Evolutionary conservation across 2,113 vertebrate species (phyloP).

Genomic region (Haemorhous mexicanus): DNA sequence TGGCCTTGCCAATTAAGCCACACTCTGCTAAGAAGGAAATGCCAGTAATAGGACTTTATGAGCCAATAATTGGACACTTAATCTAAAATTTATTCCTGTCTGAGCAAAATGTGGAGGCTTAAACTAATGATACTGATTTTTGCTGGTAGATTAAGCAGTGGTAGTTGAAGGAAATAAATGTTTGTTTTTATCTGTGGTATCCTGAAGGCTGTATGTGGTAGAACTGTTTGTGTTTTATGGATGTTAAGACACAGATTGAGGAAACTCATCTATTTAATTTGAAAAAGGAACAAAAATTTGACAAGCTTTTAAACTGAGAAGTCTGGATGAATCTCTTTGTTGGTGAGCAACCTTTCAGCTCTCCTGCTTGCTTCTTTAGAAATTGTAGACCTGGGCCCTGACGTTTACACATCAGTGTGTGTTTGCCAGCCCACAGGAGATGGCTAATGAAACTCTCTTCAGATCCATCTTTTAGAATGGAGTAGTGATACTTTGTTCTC

Average conservation of each 20-base stretch:
- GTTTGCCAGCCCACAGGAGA: background rate
- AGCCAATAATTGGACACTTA: conserved; percentile 34
- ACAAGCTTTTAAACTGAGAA: background rate
- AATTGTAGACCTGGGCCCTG: background rate
- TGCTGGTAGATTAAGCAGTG: conserved; percentile 19
- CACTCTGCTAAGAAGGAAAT: background rate
- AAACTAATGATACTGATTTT: conserved; percentile 43
- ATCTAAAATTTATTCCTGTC: conserved; percentile 36
- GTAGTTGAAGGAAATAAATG: conserved; percentile 26
- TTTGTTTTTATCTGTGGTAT: conserved; percentile 23
- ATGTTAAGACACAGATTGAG: background rate
- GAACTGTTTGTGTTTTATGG: background rate
- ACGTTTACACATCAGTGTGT: fast-evolving
- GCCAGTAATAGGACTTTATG: conserved; percentile 25
- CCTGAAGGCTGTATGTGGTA: background rate
- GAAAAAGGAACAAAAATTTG: background rate
- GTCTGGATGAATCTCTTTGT: background rate
- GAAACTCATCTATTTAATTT: background rate
- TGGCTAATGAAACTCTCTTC: background rate
- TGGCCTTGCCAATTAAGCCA: conserved; percentile 16
- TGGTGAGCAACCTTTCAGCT: background rate
- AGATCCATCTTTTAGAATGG: background rate
- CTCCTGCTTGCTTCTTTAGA: background rate
- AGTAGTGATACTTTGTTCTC: background rate
- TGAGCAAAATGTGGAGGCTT: background rate